These are phyloP conservation scores for Drosophila anomelani DNA, from an alignment of 2,888 invertebrate species.

Conservation along the genomic window DNA sequence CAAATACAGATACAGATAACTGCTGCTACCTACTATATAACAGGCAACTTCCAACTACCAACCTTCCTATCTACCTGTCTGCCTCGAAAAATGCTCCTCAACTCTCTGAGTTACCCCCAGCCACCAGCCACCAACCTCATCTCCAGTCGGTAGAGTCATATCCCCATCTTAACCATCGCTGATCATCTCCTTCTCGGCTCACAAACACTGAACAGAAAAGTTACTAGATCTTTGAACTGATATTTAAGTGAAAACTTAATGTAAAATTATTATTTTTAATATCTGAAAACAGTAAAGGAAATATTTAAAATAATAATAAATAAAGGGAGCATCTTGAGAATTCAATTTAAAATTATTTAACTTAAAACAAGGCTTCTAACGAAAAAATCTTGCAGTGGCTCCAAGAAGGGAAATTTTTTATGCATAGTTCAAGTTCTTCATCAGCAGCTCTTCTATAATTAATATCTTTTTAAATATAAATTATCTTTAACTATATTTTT, in stretches of 20 bases:
- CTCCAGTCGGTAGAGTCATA: constrained; percentile 28
- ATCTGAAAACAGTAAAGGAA: neutral
- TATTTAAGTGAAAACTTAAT: neutral
- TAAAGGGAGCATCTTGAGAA: no score
- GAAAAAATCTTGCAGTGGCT: no score
- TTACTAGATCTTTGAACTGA: neutral
- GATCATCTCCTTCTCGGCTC: constrained; percentile 59
- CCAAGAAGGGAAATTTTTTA: no score
- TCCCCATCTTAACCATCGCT: constrained; percentile 59
- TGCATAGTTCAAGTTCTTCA: no score
- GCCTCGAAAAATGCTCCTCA: constrained; percentile 30
- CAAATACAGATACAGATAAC: constrained; percentile 57
- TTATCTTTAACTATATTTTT: neutral
- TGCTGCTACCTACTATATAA: constrained; percentile 35
- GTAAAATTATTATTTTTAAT: neutral
- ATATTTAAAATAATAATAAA: neutral
- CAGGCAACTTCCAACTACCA: constrained; percentile 39
- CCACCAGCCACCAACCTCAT: constrained; percentile 11
- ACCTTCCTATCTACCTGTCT: constrained; percentile 55
- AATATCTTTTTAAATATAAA: no score
- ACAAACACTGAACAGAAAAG: constrained; percentile 19
- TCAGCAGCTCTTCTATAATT: no score
- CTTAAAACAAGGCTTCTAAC: neutral
- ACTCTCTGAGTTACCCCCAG: constrained; percentile 1
- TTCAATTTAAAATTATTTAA: neutral